Evolutionary conservation across 2,797 vertebrate species (phyloP).

Genomic region (Uromys caudimaculatus): DNA sequence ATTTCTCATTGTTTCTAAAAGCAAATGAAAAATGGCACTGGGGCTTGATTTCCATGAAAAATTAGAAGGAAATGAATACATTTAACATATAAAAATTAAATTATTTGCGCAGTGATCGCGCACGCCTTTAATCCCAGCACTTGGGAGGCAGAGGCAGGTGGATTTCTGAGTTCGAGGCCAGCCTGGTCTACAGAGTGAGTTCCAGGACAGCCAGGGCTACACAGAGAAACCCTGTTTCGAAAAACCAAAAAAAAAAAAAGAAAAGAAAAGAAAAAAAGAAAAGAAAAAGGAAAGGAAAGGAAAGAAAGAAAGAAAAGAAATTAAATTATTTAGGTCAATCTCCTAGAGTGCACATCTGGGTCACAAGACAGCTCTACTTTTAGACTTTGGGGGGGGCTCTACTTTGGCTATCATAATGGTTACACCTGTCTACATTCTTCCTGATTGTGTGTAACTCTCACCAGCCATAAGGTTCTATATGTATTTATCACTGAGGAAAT

Average conservation of each 20-base stretch:
- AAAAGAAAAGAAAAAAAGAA: too few relatives aligned
- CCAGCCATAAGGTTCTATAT: background rate
- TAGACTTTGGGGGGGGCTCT: background rate
- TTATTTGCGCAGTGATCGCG: too few relatives aligned
- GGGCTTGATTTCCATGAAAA: background rate
- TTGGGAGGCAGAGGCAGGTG: too few relatives aligned
- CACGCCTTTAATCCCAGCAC: too few relatives aligned
- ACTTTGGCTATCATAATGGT: background rate
- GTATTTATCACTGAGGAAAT: background rate
- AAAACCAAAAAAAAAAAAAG: too few relatives aligned
- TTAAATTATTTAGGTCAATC: background rate
- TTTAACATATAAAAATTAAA: background rate
- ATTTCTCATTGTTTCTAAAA: background rate
- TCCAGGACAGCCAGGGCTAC: too few relatives aligned
- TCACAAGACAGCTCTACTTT: background rate
- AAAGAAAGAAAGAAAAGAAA: too few relatives aligned
- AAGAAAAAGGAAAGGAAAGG: too few relatives aligned
- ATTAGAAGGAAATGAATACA: background rate
- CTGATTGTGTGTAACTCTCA: too few relatives aligned
- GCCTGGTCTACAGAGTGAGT: too few relatives aligned
- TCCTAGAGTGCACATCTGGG: background rate
- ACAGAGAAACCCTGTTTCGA: too few relatives aligned
- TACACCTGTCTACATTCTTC: background rate
- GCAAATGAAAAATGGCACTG: background rate
- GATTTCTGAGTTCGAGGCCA: too few relatives aligned